Evolutionary conservation across 2,113 vertebrate species (phyloP), one percentile per base, ranked within the genome.

Genomic region (Epinephelus cyanopodus): DNA sequence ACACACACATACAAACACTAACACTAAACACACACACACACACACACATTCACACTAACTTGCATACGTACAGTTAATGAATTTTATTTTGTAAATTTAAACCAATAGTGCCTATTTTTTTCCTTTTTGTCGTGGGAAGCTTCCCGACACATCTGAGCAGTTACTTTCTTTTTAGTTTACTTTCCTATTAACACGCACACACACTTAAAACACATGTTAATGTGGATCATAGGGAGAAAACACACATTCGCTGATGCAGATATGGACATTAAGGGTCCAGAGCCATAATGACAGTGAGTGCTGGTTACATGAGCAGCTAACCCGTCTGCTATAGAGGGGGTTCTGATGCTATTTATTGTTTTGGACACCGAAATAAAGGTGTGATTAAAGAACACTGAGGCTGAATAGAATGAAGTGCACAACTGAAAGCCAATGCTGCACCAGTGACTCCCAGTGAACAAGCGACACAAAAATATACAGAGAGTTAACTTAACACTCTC

Each of bases 1-100:
- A 77, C 73, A 83, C 74, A 82, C 74, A 65, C 75, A 58, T 71
- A 62, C 52, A 48, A 76, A 62, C 62, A 50, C 69, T n/a, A n/a
- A n/a, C n/a, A n/a, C n/a, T n/a, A 69, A 39, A 27, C 60, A 73
- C 57, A 69, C 48, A 57, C 74, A 82, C 23, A 9, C 57, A 69
- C 75, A 62, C 54, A 78, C 74, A 80, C 52, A 57, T 37, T 60
- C 15, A 57, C 25, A 63, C 72, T 3, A 54, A 62, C 62, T 3
- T 18, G 9, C 27, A 68, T 19, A 6, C 2, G 0, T 6, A 29
- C 75, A 77, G 17, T 50, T 76, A 76, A 67, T 33, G 33, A 66
- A 5, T 67, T 74, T 58, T 42, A 64, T 47, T 47, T 65, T 58
- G 42, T n/a, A 79, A 25, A 68, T 74, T 42, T 57, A 68, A 69